Evolutionary conservation across 2,888 invertebrate species (phyloP).

Genomic region (Tenthredo amoena): DNA sequence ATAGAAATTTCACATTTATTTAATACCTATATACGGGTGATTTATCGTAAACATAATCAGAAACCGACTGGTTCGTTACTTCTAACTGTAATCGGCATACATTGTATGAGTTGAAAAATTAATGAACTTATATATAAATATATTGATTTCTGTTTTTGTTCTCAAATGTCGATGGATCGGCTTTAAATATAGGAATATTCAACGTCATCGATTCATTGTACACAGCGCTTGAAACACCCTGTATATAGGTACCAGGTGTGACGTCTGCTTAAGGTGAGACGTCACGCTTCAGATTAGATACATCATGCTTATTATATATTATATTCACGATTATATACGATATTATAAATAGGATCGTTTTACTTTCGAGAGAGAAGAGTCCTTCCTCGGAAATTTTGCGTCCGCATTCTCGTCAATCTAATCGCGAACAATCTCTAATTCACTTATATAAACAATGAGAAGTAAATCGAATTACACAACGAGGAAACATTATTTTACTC

Average conservation of each 20-base stretch:
- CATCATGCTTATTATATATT: background rate
- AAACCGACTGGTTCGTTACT: background rate
- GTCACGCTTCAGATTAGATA: constrained; percentile 29
- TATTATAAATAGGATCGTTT: background rate
- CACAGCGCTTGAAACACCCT: background rate
- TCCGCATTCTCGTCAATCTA: constrained; percentile 25
- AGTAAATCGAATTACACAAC: background rate
- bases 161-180: background rate
- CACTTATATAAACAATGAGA: background rate
- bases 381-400: constrained; percentile 4
- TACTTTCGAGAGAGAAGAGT: constrained; percentile 12
- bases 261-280: constrained; percentile 11
- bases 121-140: background rate
- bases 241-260: constrained; percentile 9
- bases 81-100: background rate
- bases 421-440: background rate
- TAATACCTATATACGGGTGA: constrained; percentile 19
- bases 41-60: constrained; percentile 7
- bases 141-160: background rate
- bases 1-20: constrained; percentile 31
- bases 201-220: background rate
- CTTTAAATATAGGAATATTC: background rate
- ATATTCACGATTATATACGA: background rate
- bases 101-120: background rate
- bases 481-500: background rate